Percentiles rank a stretch among this genome's conserved stretches.
Evolutionary conservation across 2,888 invertebrate genomes (phyloP).

Genomic region (Aelia acuminata): DNA sequence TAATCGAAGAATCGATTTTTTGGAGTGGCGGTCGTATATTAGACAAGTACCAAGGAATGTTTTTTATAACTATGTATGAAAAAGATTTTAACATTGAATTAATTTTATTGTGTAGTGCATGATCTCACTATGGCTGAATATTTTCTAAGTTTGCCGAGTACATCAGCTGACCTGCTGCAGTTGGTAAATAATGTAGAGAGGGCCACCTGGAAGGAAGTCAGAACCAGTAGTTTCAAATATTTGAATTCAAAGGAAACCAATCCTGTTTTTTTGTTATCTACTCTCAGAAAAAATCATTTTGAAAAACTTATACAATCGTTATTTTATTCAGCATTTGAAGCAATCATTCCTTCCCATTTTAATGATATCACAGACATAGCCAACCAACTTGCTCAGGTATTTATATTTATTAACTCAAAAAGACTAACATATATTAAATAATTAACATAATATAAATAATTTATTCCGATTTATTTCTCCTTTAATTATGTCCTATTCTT

Average conservation of each 20-base stretch:
- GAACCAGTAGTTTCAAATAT: background rate
- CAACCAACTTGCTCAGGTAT: constrained; percentile 35
- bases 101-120: background rate
- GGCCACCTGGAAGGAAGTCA: constrained; percentile 21
- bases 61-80: too few relatives aligned
- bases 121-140: background rate
- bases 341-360: background rate
- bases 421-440: background rate
- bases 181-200: constrained; percentile 10
- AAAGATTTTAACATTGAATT: too few relatives aligned
- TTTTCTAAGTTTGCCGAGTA: background rate
- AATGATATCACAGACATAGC: constrained; percentile 26
- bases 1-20: too few relatives aligned
- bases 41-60: too few relatives aligned
- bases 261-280: constrained; percentile 24
- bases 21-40: too few relatives aligned
- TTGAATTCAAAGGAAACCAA: background rate
- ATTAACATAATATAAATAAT: background rate
- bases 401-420: background rate
- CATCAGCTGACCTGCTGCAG: background rate
- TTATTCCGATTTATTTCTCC: too few relatives aligned
- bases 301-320: background rate
- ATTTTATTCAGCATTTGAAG: constrained; percentile 38
- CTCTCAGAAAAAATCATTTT: background rate
- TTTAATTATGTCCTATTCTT: too few relatives aligned